A percentile compares a stretch with the other conserved stretches of the same genome.
Evolutionary conservation across 2,797 vertebrate species (phyloP).

Genomic region (Streptopelia turtur): DNA sequence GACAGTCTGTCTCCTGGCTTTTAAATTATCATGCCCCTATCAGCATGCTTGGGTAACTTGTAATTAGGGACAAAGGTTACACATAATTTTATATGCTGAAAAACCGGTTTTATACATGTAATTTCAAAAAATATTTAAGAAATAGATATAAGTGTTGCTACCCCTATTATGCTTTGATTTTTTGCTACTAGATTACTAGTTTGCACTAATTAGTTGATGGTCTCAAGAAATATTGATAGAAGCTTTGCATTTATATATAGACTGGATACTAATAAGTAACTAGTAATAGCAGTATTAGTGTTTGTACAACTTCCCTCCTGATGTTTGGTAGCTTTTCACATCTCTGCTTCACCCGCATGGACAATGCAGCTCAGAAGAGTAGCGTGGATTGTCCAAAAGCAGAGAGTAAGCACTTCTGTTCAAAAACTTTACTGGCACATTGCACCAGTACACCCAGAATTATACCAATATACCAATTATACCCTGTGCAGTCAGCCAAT

Average conservation of each 20-base stretch:
- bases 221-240: background rate
- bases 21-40: conserved; percentile 66
- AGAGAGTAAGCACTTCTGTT: background rate
- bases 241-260: background rate
- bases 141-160: conserved; percentile 9
- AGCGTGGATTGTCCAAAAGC: background rate
- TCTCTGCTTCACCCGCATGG: background rate
- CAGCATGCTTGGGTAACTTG: conserved; percentile 64
- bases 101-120: conserved; percentile 47
- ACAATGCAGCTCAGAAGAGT: background rate
- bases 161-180: background rate
- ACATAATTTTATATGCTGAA: conserved; percentile 68
- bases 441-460: background rate
- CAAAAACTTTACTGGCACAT: background rate
- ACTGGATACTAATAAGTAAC: background rate
- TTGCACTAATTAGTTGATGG: background rate
- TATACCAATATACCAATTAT: background rate
- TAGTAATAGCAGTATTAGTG: background rate
- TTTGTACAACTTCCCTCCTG: background rate
- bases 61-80: conserved; percentile 73
- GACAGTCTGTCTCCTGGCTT: conserved; percentile 64
- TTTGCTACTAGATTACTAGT: background rate
- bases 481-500: background rate
- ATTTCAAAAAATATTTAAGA: conserved; percentile 50
- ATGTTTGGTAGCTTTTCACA: background rate